Conservation (phyloP, 2,888 invertebrate genomes). For the Dorcus parallelipipedus region DNA sequence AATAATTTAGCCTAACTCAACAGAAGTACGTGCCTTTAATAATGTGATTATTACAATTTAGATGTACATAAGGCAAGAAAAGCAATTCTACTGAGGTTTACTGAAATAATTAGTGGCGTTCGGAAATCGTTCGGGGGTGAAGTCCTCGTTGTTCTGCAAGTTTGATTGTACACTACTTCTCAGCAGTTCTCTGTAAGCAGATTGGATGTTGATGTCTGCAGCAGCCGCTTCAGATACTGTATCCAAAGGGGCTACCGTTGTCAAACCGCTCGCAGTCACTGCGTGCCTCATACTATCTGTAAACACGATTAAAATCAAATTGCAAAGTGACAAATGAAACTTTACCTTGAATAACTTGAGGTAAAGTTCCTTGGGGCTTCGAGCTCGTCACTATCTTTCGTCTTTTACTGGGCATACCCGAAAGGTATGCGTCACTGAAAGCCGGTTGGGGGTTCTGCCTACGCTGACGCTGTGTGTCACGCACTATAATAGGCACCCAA, state of each 20-base stretch:
- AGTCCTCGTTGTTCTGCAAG: constrained; percentile 51
- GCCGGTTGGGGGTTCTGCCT: constrained; percentile 56
- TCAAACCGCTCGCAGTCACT: constrained; percentile 52
- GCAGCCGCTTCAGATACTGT: constrained; percentile 52
- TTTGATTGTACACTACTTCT: constrained; percentile 49
- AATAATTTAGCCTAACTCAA: not conserved
- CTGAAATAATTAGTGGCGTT: constrained; percentile 46
- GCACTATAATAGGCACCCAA: constrained; percentile 86
- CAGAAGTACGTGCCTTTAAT: not conserved
- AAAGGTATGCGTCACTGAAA: constrained; percentile 86
- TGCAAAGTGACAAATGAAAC: not conserved
- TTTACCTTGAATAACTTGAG: constrained; percentile 46
- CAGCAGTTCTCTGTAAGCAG: constrained; percentile 54
- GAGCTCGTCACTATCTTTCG: constrained; percentile 64
- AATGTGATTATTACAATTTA: not conserved
- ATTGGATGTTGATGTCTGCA: constrained; percentile 50
- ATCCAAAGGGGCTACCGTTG: constrained; percentile 48
- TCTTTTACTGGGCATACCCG: constrained; percentile 85
- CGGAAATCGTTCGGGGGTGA: constrained; percentile 46
- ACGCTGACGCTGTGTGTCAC: constrained; percentile 73
- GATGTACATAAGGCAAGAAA: no score
- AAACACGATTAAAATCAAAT: constrained; percentile 21
- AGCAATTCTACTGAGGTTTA: constrained; percentile 29
- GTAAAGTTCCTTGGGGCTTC: constrained; percentile 47
- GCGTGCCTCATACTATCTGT: constrained; percentile 48